Percentiles rank a stretch among this genome's conserved stretches.
Evolutionary conservation across 1,140 invertebrate species (phyloP).

Genomic region (Oncopeltus fasciatus): DNA sequence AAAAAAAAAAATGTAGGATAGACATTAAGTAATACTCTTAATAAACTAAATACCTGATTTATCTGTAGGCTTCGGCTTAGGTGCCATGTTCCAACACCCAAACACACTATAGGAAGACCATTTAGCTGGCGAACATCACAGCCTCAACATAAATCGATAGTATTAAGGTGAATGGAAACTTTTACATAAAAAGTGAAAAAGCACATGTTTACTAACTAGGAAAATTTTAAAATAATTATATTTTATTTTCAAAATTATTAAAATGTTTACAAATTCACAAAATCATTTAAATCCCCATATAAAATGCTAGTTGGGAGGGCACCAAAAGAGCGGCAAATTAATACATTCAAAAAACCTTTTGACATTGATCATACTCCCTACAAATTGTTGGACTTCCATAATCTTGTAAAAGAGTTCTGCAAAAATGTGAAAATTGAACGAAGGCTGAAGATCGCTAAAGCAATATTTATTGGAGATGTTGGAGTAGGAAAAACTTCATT

Average conservation of each 20-base stretch:
- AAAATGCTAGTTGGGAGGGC: not conserved
- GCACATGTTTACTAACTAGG: no score
- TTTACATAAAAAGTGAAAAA: no score
- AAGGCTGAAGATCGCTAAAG: conserved; percentile 35
- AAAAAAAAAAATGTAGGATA: not conserved
- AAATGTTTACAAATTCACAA: no score
- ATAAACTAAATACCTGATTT: conserved; percentile 6
- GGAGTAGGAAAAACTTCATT: conserved; percentile 68
- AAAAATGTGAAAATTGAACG: not conserved
- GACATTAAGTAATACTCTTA: not conserved
- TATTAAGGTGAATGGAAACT: no score
- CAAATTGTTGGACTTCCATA: not conserved
- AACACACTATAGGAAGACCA: not conserved
- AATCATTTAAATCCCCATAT: no score
- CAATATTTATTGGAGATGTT: conserved; percentile 60
- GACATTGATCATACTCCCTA: not conserved
- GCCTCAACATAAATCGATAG: not conserved
- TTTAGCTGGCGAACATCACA: not conserved
- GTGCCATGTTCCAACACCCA: conserved; percentile 4
- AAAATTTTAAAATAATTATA: no score
- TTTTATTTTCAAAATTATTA: no score
- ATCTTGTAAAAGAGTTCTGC: not conserved
- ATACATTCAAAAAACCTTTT: conserved; percentile 1
- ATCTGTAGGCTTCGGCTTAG: conserved; percentile 10
- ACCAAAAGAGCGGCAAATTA: not conserved